Evolutionary conservation across 2,797 vertebrate species (phyloP), one percentile per base, ranked within the genome.

Genomic region (Spea hammondii): DNA sequence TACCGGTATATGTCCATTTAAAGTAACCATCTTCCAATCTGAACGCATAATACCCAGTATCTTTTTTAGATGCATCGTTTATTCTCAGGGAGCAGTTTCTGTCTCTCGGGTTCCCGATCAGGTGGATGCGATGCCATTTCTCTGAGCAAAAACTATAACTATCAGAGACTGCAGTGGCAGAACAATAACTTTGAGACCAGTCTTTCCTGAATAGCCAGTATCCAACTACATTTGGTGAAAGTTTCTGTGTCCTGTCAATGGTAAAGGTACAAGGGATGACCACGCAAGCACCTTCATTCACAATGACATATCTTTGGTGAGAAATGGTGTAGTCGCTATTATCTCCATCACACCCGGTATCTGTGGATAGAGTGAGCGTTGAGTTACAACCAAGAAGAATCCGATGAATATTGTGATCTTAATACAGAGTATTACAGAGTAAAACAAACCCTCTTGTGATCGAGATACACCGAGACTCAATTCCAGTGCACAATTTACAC

Each of bases 71-170:
- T 57, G 59, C 68, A 17, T 65, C 32, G 6, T 45, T 65, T 17
- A 71, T 71, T 1, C 17, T 70, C 68, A 71, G 69, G 9, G 49
- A 64, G 49, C 76, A 78, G 49, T 78, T 48, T 78, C 76, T 67
- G 2, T 6, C 32, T 13, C 70, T 59, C 1, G 45, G 69, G 53
- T 78, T 65, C 55, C 76, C 76, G 13, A 10, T 54, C 44, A 65
- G 47, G 10, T 70, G 4, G 8, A 77, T 70, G 47, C 64, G 60
- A 9, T 47, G 10, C 64, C 32, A 2, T 70, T 77, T 60, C 0
- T 5, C 6, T 11, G n/a, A 5, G 10, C 0, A 5, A 4, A 14
- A 12, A 59, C 54, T 54, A 77, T 70, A 4, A 70, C 49, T 4
- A 17, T 5, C 70, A 70, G 12, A 50, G 46, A 55, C 75, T 14